phyloP scores from a whole-genome alignment of 2,888 invertebrate species.

The Thalpophila matura region DNA sequence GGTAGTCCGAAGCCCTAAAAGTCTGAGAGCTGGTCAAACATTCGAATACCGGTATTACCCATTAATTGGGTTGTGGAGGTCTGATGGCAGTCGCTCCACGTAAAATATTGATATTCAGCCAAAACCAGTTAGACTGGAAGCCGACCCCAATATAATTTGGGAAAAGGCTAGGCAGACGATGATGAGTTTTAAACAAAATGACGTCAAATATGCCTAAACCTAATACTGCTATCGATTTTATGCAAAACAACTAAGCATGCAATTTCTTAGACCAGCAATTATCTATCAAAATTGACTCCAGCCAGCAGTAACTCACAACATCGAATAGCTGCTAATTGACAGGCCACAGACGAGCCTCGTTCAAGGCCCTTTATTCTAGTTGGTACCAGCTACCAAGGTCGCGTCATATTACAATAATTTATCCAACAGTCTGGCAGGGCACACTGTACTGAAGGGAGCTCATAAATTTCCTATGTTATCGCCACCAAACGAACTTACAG shows the following conservation, averaged over 20 bases:
- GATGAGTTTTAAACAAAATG: neutral
- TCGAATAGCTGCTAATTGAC: conserved; percentile 54
- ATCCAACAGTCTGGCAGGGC: conserved; percentile 49
- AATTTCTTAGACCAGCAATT: conserved; percentile 1
- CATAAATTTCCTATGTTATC: conserved; percentile 61
- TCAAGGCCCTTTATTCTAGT: conserved; percentile 59
- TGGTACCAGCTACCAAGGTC: conserved; percentile 66
- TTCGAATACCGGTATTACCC: no score
- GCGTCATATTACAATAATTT: conserved; percentile 56
- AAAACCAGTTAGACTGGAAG: no score
- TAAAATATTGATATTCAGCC: no score
- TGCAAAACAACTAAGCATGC: neutral
- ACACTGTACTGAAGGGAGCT: conserved; percentile 44
- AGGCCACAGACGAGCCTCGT: conserved; percentile 25
- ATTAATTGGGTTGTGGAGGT: no score
- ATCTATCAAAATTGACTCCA: conserved; percentile 19
- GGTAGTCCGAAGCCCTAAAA: no score
- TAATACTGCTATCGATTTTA: neutral
- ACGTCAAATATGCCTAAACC: neutral
- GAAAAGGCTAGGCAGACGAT: no score
- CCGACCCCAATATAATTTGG: no score
- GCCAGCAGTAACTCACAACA: conserved; percentile 26
- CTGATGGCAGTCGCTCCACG: no score
- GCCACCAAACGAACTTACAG: conserved; percentile 52
- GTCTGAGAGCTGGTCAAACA: no score